phyloP scores from a whole-genome alignment of 2,113 vertebrate genomes.

The Xenopus borealis region DNA sequence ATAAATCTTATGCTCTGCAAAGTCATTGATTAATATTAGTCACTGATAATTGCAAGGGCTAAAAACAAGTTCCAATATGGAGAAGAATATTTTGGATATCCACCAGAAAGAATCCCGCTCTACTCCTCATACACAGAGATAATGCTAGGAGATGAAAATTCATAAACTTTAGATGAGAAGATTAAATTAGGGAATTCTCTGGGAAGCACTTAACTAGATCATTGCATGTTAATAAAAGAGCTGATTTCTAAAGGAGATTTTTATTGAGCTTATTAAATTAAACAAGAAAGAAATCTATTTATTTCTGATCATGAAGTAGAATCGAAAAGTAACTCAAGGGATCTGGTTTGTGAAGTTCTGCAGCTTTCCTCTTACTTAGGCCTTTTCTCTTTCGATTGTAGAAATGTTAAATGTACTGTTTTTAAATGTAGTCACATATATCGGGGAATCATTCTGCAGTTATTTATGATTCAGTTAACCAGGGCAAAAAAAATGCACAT shows the following conservation, averaged over 20 bases:
- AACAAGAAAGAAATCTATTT: constrained; percentile 28
- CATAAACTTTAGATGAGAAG: constrained; percentile 34
- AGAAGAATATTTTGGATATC: neutral
- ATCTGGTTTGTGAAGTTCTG: neutral
- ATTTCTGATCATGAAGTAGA: constrained; percentile 16
- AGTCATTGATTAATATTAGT: no score
- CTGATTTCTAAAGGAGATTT: constrained; percentile 32
- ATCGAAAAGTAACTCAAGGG: neutral
- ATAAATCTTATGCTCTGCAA: no score
- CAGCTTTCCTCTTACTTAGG: neutral
- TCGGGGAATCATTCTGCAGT: no score
- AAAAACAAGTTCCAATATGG: no score
- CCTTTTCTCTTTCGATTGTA: no score
- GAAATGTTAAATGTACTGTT: no score
- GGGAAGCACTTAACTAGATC: constrained; percentile 30
- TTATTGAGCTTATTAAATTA: constrained; percentile 38
- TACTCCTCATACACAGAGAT: neutral
- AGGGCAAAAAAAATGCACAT: no score
- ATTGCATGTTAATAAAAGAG: constrained; percentile 26
- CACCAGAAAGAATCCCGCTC: neutral
- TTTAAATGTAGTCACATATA: no score
- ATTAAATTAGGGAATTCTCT: constrained; percentile 35
- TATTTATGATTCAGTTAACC: no score
- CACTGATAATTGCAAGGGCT: no score
- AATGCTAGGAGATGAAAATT: constrained; percentile 25